Evolutionary conservation across 2,888 invertebrate species (phyloP).

Genomic region (Trachelus iudaicus): DNA sequence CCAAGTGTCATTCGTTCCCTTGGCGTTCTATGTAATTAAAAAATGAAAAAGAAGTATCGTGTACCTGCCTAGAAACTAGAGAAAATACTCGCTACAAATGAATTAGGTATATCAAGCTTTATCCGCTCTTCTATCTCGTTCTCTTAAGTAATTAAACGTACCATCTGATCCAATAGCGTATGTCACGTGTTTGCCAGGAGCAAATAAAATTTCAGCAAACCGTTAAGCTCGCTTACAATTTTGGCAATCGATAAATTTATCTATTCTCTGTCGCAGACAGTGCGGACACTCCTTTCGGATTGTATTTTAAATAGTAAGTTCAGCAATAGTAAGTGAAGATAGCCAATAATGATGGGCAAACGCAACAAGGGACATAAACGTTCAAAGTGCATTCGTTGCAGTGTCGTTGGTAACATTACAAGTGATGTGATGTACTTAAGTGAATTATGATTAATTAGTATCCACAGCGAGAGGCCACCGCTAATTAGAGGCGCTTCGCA

Average conservation of each 20-base stretch:
- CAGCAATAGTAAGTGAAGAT: background rate
- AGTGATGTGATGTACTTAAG: conserved; percentile 20
- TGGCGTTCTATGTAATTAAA: background rate
- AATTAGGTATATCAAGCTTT: background rate
- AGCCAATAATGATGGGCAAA: conserved; percentile 18
- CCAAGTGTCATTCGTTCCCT: background rate
- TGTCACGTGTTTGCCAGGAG: background rate
- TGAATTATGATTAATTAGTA: conserved; percentile 45
- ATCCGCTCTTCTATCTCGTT: background rate
- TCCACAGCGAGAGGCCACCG: conserved; percentile 29
- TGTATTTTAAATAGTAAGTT: background rate
- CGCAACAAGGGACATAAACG: conserved; percentile 9
- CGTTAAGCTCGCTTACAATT: conserved; percentile 2
- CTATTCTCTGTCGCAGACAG: background rate
- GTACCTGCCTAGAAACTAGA: background rate
- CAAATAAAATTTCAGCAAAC: background rate
- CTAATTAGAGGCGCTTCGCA: conserved; percentile 30
- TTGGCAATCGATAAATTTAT: background rate
- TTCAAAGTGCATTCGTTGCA: conserved; percentile 13
- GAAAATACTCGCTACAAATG: background rate
- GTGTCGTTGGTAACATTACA: conserved; percentile 21
- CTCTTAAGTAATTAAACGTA: background rate
- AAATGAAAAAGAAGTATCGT: background rate
- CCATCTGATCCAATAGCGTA: background rate
- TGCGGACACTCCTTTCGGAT: background rate